These are phyloP conservation scores for Schizaphis graminum DNA, from an alignment of 2,888 invertebrate genomes.

Conservation along the genomic window DNA sequence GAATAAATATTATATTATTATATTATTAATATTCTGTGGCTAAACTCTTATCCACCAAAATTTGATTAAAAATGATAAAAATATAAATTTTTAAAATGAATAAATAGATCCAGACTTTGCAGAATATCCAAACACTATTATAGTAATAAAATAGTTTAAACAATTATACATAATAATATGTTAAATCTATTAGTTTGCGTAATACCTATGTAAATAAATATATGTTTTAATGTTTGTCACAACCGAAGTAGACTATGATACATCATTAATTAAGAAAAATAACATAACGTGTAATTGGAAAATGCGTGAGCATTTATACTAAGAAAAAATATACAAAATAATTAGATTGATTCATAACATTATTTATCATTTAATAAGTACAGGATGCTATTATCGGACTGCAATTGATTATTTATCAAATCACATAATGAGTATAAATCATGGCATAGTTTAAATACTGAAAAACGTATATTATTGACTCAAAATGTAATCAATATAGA, in stretches of 20 bases:
- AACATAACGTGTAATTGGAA: neutral
- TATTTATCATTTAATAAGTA: neutral
- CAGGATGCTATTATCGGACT: neutral
- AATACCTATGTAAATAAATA: neutral
- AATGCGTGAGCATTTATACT: neutral
- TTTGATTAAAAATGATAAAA: neutral
- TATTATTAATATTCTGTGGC: no score
- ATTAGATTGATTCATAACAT: neutral
- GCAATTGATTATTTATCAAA: neutral
- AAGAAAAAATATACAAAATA: neutral
- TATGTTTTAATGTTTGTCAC: neutral
- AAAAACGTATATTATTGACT: neutral
- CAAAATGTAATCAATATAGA: neutral
- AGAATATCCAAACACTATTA: neutral
- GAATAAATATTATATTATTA: no score
- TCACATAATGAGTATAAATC: neutral
- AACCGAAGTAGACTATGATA: neutral
- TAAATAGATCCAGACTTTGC: neutral
- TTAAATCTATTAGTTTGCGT: neutral
- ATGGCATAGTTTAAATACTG: neutral
- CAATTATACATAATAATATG: neutral
- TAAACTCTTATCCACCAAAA: neutral
- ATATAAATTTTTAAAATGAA: neutral
- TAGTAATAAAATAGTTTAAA: neutral
- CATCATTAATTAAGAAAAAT: neutral